These are phyloP conservation scores for Orchestia grillus DNA, from an alignment of 1,140 invertebrate genomes.

Conservation along the genomic window DNA sequence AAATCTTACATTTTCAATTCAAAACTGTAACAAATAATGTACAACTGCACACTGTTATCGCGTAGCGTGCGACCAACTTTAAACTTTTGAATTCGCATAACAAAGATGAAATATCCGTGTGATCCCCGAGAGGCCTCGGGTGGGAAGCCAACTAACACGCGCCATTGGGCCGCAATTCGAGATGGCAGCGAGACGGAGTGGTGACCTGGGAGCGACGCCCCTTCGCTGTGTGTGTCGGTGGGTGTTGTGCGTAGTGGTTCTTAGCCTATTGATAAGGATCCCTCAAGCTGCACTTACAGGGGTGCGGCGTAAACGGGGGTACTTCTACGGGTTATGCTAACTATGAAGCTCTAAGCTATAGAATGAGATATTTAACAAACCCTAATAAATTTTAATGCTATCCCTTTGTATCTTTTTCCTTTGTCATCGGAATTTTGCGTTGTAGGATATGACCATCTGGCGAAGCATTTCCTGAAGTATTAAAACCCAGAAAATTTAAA, in stretches of 20 bases:
- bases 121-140: neutral
- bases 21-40: neutral
- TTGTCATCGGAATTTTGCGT: neutral
- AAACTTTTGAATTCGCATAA: neutral
- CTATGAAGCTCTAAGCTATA: conserved; percentile 51
- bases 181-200: neutral
- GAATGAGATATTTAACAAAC: conserved; percentile 53
- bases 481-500: too few species aligned
- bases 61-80: neutral
- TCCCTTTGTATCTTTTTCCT: neutral
- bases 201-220: neutral
- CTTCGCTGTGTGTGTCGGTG: conserved; percentile 17
- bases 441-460: neutral
- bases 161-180: neutral
- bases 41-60: neutral
- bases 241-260: neutral
- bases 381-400: conserved; percentile 53
- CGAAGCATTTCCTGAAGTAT: too few species aligned
- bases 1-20: too few species aligned
- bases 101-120: neutral
- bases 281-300: neutral
- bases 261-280: conserved; percentile 40
- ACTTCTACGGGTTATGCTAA: conserved; percentile 55
- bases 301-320: neutral
- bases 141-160: too few species aligned